These are phyloP conservation scores for Falco peregrinus DNA, from an alignment of 2,797 vertebrate species.

Conservation along the genomic window DNA sequence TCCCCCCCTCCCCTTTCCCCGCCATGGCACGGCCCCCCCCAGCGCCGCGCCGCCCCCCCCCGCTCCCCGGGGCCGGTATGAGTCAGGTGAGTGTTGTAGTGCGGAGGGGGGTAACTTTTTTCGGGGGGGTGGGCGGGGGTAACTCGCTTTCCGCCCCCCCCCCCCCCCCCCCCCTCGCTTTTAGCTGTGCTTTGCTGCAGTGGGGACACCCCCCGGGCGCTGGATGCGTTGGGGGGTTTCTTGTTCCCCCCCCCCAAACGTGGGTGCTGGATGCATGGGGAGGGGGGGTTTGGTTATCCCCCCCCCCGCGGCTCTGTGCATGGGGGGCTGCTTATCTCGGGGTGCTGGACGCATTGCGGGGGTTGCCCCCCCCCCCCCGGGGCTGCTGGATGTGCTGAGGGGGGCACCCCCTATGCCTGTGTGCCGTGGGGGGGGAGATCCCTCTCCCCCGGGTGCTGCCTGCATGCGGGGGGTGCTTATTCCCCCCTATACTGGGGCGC, in stretches of 20 bases:
- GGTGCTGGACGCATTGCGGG: not conserved
- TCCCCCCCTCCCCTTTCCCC: not conserved
- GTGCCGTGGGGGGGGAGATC: not conserved
- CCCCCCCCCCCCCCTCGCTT: not conserved
- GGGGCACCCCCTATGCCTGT: not conserved
- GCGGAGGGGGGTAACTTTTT: not conserved
- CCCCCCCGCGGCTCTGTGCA: not conserved
- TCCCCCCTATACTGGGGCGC: not conserved
- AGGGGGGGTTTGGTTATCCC: no score
- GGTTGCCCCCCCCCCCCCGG: no score
- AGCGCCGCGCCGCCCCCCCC: not conserved
- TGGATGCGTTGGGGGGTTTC: not conserved
- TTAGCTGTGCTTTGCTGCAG: not conserved
- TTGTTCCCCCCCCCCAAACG: not conserved
- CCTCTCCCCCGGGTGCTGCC: not conserved
- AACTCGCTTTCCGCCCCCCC: not conserved
- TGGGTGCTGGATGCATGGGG: not conserved
- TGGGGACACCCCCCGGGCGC: not conserved
- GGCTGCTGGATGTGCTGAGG: not conserved
- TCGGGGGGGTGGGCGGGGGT: no score
- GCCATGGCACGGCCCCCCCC: constrained; percentile 37
- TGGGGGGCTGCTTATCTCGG: not conserved
- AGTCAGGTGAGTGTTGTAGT: not conserved
- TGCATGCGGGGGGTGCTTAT: not conserved
- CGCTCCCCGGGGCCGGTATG: not conserved